Evolutionary conservation across 1,140 invertebrate genomes (phyloP).

Genomic region (Cyphomyrmex costatus): DNA sequence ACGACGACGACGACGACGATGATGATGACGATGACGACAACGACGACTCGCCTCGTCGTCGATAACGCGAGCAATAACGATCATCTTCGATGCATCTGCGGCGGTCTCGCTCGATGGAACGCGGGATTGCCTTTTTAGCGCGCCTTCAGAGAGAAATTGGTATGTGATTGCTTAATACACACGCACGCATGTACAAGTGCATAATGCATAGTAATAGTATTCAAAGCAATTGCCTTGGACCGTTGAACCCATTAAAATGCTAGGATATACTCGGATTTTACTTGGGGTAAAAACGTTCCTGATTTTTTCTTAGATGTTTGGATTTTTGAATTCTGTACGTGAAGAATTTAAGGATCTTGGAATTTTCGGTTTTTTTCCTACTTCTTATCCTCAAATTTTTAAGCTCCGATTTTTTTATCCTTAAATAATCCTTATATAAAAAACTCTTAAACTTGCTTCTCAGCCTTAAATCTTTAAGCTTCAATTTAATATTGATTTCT

Average conservation of each 20-base stretch:
- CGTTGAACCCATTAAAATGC: constrained; percentile 32
- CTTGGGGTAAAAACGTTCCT: neutral
- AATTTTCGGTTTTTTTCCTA: neutral
- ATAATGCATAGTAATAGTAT: constrained; percentile 48
- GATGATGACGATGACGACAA: neutral
- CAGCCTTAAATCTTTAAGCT: no score
- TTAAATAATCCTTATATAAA: no score
- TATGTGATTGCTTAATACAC: constrained; percentile 45
- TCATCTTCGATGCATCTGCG: constrained; percentile 36
- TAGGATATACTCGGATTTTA: neutral
- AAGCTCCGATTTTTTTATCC: neutral
- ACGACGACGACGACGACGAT: neutral
- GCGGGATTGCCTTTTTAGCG: constrained; percentile 46
- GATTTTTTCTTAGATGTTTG: neutral
- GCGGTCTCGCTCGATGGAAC: neutral
- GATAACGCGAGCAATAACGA: constrained; percentile 37
- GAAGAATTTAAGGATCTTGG: neutral
- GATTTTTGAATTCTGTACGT: neutral
- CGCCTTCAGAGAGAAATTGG: constrained; percentile 32
- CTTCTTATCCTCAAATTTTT: neutral
- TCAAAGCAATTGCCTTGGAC: constrained; percentile 30
- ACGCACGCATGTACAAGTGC: neutral
- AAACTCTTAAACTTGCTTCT: no score
- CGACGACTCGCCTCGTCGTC: constrained; percentile 1
- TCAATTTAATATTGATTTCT: no score